Percentiles rank a stretch among this genome's conserved stretches.
Conservation (phyloP, 2,888 invertebrate species). For the Cactoblastis cactorum region DNA sequence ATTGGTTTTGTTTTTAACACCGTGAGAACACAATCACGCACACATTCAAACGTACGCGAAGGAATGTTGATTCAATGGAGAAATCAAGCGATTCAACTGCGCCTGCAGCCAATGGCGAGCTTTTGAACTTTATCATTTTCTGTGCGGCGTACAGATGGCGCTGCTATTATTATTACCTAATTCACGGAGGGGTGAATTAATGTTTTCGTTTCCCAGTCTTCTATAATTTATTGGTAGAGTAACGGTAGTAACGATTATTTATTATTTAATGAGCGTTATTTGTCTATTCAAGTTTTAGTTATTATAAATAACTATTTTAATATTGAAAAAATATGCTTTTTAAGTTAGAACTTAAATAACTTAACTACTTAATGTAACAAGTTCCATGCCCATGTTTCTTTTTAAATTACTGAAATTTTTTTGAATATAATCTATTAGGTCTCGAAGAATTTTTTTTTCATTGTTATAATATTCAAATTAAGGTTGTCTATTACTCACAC, state of each 20-base stretch:
- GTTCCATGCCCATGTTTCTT: no score
- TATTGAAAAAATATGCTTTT: no score
- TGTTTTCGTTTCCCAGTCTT: constrained; percentile 12
- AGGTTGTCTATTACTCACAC: no score
- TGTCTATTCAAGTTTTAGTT: no score
- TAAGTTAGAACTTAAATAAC: no score
- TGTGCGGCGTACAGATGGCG: constrained; percentile 60
- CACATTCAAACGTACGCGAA: constrained; percentile 68
- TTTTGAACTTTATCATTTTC: constrained; percentile 54
- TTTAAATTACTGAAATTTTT: no score
- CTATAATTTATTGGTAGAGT: constrained; percentile 1
- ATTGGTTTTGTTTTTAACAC: constrained; percentile 28
- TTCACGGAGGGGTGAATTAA: constrained; percentile 38
- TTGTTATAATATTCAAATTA: no score
- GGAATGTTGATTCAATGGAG: constrained; percentile 79
- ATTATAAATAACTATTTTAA: no score
- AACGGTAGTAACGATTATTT: constrained; percentile 7
- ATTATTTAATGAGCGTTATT: neutral
- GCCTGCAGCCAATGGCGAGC: constrained; percentile 62
- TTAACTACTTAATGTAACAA: no score
- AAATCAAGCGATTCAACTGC: constrained; percentile 72
- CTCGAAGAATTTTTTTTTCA: no score
- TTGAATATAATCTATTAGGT: no score
- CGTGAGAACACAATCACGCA: constrained; percentile 69
- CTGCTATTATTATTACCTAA: constrained; percentile 23